phyloP scores from a whole-genome alignment of 2,888 invertebrate genomes.

The Camptogramma bilineatum region DNA sequence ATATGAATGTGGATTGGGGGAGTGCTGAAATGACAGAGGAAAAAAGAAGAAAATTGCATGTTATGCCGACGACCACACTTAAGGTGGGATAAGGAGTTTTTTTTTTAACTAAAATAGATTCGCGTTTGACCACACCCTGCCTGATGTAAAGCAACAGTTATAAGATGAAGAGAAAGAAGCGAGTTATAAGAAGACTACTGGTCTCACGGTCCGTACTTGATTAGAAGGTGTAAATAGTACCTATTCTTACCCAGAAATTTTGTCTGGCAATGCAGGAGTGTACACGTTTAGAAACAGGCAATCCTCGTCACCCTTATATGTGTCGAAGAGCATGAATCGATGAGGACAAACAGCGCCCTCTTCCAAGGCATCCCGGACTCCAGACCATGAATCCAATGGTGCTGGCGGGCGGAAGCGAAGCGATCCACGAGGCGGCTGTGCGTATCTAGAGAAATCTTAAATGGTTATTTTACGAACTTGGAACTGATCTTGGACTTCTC shows the following conservation, averaged over 20 bases:
- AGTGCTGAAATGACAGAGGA: no score
- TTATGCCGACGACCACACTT: no score
- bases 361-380: slow-evolving; percentile 87
- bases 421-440: slow-evolving; percentile 77
- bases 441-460: slow-evolving; percentile 60
- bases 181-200: no score
- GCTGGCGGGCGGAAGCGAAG: slow-evolving; percentile 85
- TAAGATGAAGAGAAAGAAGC: no score
- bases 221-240: background rate
- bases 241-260: slow-evolving; percentile 67
- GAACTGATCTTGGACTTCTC: background rate
- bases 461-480: background rate
- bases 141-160: no score
- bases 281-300: slow-evolving; percentile 90
- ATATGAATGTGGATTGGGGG: no score
- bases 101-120: no score
- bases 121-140: no score
- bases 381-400: slow-evolving; percentile 86
- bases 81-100: no score
- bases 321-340: slow-evolving; percentile 87
- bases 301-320: slow-evolving; percentile 87
- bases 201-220: no score
- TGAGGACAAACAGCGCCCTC: slow-evolving; percentile 91
- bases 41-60: no score
- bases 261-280: slow-evolving; percentile 85